A percentile compares a stretch with the other conserved stretches of the same genome.
Conservation (phyloP, 37 sponge, comb jelly and placozoan species). For the Haliclona indistincta region DNA sequence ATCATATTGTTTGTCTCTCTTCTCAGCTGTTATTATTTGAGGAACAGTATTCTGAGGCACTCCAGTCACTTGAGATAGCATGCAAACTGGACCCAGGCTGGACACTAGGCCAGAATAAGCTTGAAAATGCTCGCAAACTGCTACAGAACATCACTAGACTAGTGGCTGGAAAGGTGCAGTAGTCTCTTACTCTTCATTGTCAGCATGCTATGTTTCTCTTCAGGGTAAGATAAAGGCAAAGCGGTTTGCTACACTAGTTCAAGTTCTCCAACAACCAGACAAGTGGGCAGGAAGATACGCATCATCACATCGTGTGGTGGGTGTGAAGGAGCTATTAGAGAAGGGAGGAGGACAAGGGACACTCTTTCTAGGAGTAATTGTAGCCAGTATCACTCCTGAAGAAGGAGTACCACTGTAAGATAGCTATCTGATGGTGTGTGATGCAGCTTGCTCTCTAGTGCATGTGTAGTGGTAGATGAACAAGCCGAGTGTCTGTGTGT, state of each 20-base stretch:
- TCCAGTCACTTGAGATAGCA: constrained; percentile 39
- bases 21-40: constrained; percentile 59
- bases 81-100: constrained; percentile 66
- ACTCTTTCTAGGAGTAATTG: constrained; percentile 51
- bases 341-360: constrained; percentile 19
- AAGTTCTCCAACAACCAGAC: constrained; percentile 7
- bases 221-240: constrained; percentile 80
- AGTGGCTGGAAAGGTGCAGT: constrained; percentile 44
- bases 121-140: background rate
- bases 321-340: background rate
- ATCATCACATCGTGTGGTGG: background rate
- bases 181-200: background rate
- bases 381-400: constrained; percentile 17
- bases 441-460: constrained; percentile 21
- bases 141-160: constrained; percentile 36
- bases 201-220: background rate
- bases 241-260: constrained; percentile 1
- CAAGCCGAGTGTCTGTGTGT: constrained; percentile 32
- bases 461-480: constrained; percentile 50
- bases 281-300: background rate
- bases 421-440: background rate
- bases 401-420: constrained; percentile 58
- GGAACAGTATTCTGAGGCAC: constrained; percentile 50
- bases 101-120: constrained; percentile 32
- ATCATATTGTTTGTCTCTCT: background rate